Base-by-base conservation (phyloP, 2,797 vertebrate genomes). In the Sebastes oblongus region DNA sequence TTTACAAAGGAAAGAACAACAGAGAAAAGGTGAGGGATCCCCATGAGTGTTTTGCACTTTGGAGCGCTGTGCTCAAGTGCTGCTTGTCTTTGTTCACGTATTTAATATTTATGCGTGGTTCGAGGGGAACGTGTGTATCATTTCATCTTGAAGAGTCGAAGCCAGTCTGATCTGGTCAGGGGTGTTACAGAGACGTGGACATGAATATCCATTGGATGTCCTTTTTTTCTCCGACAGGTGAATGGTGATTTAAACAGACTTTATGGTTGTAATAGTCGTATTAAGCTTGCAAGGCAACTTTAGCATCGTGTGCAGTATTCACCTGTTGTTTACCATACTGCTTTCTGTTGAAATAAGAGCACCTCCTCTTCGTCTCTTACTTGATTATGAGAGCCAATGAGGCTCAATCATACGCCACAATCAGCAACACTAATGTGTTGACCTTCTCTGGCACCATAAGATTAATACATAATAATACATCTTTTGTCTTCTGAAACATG, bases 1-100 rank as follows among this genome's bases (percentile, higher is more conserved):
- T 83, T 90, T 91, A 93, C 86, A 91, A 92, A 93, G 84, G 82
- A 88, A 84, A 68, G 72, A 91, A 90, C 88, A 92, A 92, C 83
- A 90, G 74, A 91, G 82, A 80, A 82, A 84, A 82, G 83, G 62
- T 72, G 59, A 78, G 66, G 55, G 54, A 78, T 86, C 77, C 84
- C 85, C 79, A 5, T 20, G 83, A 82, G 89, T 59, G 27, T 60
- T 77, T 78, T 69, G 64, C 82, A 88, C 89, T 88, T 86, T 75
- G 66, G 83, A 82, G 68, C 72, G n/a, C 70, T 46, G 69, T 68
- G 65, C 73, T 68, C 27, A 69, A 86, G 65, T 71, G 79, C 65
- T 66, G 78, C 84, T 80, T 20, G 14, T 74, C 80, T 91, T 88
- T 92, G 86, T 90, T 84, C 84, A 65, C 36, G 61, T 46, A 80